These are phyloP conservation scores for Drosophila sordidula DNA, from an alignment of 2,888 invertebrate genomes.

Conservation along the genomic window DNA sequence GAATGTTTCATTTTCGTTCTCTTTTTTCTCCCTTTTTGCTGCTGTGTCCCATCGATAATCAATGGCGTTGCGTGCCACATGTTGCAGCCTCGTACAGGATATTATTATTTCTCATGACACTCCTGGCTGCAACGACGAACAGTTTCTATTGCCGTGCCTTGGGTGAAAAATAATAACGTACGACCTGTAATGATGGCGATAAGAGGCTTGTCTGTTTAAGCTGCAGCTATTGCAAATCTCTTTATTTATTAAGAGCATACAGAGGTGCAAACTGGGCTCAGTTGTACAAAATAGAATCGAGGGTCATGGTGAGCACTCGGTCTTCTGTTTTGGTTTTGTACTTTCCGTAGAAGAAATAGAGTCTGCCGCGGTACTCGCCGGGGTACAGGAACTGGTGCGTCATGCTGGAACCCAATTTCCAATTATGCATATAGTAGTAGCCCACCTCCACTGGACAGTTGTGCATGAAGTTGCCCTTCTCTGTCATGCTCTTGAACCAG, in stretches of 20 bases:
- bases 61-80: slow-evolving; percentile 63
- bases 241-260: slow-evolving; percentile 29
- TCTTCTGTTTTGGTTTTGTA: slow-evolving; percentile 24
- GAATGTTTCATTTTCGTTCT: slow-evolving; percentile 59
- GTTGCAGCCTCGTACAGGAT: slow-evolving; percentile 72
- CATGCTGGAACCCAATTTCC: slow-evolving; percentile 47
- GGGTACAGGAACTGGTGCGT: slow-evolving; percentile 54
- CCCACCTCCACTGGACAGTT: slow-evolving; percentile 66
- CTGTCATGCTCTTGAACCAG: slow-evolving; percentile 62
- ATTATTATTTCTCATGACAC: slow-evolving; percentile 64
- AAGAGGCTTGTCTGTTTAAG: slow-evolving; percentile 61
- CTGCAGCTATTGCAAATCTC: slow-evolving; percentile 12
- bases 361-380: slow-evolving; percentile 30
- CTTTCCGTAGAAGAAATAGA: slow-evolving; percentile 35
- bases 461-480: slow-evolving; percentile 64
- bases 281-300: slow-evolving; percentile 14
- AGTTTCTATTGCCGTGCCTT: slow-evolving; percentile 16
- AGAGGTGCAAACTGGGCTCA: slow-evolving; percentile 16
- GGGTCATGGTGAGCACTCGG: neutral
- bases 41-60: slow-evolving; percentile 58
- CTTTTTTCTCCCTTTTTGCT: slow-evolving; percentile 14
- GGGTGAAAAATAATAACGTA: slow-evolving; percentile 27
- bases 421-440: slow-evolving; percentile 61
- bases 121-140: slow-evolving; percentile 29
- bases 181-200: slow-evolving; percentile 30